These are phyloP conservation scores for Aplocera efformata DNA, from an alignment of 2,888 invertebrate species.

Conservation along the genomic window DNA sequence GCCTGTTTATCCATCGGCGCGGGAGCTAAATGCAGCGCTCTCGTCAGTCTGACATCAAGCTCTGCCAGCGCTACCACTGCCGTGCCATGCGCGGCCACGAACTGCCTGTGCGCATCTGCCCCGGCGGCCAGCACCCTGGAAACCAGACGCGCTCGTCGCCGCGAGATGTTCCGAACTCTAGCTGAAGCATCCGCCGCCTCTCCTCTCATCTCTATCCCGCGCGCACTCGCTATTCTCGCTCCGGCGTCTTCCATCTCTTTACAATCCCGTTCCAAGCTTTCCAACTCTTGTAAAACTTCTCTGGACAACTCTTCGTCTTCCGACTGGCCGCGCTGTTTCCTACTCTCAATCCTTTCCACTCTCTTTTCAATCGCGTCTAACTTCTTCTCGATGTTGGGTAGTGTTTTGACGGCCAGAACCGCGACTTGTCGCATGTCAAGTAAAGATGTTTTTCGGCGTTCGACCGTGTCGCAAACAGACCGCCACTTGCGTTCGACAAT, in stretches of 20 bases:
- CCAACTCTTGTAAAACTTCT: constrained; percentile 78
- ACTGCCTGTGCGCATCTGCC: constrained; percentile 83
- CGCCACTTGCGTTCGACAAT: constrained; percentile 90
- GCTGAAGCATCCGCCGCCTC: constrained; percentile 84
- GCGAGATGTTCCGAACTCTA: constrained; percentile 80
- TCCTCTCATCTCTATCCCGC: constrained; percentile 83
- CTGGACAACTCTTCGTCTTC: constrained; percentile 80
- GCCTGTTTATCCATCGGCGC: constrained; percentile 63
- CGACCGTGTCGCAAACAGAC: constrained; percentile 85
- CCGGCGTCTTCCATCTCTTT: constrained; percentile 85
- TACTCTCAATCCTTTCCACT: constrained; percentile 73
- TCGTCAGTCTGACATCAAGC: constrained; percentile 86
- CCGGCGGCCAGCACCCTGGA: constrained; percentile 82
- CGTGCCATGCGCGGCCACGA: constrained; percentile 85
- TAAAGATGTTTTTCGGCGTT: constrained; percentile 77
- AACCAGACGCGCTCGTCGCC: constrained; percentile 84
- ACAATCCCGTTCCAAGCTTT: constrained; percentile 82
- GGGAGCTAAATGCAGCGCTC: constrained; percentile 82
- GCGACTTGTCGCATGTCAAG: constrained; percentile 80
- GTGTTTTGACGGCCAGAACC: constrained; percentile 82
- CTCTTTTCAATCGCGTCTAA: constrained; percentile 81
- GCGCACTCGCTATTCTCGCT: constrained; percentile 83
- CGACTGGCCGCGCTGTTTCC: constrained; percentile 63
- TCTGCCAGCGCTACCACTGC: constrained; percentile 86
- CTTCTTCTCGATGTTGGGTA: constrained; percentile 82